These are phyloP conservation scores for Sarcophilus harrisii DNA, from an alignment of 2,797 vertebrate species.

Conservation along the genomic window DNA sequence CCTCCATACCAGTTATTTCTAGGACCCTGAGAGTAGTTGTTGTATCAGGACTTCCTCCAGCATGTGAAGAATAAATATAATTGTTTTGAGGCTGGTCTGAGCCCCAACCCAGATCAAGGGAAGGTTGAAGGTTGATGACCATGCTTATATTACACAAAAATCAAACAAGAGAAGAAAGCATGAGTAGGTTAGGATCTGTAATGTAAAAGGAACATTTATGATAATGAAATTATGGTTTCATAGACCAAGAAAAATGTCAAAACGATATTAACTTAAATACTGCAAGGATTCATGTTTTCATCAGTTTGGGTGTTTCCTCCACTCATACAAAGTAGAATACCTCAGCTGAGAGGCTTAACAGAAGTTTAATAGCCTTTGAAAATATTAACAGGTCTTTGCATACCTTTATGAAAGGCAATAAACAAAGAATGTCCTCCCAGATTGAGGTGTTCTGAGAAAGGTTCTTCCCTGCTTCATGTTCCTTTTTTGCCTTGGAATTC, in stretches of 20 bases:
- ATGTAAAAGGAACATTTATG: neutral
- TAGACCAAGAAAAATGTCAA: neutral
- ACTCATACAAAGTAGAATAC: neutral
- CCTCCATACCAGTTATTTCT: neutral
- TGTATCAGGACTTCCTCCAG: neutral
- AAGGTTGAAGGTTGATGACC: neutral
- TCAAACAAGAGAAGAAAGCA: neutral
- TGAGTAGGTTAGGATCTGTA: neutral
- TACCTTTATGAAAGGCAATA: neutral
- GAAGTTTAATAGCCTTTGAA: neutral
- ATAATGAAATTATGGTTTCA: neutral
- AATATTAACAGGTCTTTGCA: neutral
- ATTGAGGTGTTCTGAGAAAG: slow-evolving; percentile 15
- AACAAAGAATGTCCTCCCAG: neutral
- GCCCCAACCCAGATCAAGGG: neutral
- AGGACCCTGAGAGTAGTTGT: neutral
- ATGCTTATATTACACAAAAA: neutral
- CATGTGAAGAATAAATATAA: neutral
- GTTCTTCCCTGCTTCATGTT: neutral
- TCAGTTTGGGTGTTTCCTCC: neutral
- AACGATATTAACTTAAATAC: neutral
- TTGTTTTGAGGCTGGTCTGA: neutral
- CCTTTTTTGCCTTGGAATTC: neutral
- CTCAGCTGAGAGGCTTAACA: neutral
- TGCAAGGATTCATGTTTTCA: neutral